These are phyloP conservation scores for Agrochola lychnidis DNA, from an alignment of 2,888 invertebrate species.

Conservation along the genomic window DNA sequence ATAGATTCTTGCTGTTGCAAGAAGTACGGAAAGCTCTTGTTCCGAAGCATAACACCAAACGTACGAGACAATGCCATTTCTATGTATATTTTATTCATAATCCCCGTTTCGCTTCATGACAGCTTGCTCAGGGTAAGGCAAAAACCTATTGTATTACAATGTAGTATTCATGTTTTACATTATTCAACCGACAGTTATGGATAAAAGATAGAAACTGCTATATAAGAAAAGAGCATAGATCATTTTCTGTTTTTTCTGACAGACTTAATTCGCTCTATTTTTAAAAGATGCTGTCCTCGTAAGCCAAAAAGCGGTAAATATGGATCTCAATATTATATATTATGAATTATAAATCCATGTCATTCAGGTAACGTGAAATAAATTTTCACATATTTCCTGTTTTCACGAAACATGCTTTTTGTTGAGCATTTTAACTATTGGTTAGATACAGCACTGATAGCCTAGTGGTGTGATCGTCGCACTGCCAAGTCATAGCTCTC, in stretches of 20 bases:
- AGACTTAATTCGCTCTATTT: too few relatives aligned
- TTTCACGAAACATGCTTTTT: not conserved
- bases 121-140: not conserved
- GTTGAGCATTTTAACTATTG: not conserved
- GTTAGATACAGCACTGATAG: too few relatives aligned
- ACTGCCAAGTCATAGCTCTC: too few relatives aligned
- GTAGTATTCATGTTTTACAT: slow-evolving; percentile 11
- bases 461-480: too few relatives aligned
- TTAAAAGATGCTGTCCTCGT: not conserved
- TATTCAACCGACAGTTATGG: not conserved
- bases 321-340: not conserved
- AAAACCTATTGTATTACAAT: slow-evolving; percentile 6
- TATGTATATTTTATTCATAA: slow-evolving; percentile 30
- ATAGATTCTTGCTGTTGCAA: not conserved
- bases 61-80: not conserved
- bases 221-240: not conserved
- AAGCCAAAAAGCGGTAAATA: not conserved
- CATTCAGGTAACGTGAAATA: not conserved
- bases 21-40: not conserved
- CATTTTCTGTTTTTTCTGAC: not conserved
- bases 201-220: not conserved
- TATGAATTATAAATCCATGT: not conserved
- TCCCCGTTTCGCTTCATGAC: slow-evolving; percentile 3
- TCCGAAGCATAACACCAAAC: not conserved
- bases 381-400: not conserved